phyloP scores from a whole-genome alignment of 2,888 invertebrate species.

The Dione juno region DNA sequence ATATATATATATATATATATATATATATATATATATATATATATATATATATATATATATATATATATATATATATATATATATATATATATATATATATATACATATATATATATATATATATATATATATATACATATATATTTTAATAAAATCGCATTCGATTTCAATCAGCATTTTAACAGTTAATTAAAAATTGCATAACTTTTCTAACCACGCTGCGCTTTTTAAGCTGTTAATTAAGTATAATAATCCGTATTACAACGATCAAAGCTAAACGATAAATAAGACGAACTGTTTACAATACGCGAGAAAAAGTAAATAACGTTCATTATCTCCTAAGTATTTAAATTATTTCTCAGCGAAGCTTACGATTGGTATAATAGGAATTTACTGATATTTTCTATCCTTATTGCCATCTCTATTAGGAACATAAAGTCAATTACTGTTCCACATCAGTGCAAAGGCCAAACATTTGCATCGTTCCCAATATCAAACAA shows the following conservation, averaged over 20 bases:
- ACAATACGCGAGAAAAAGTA: slow-evolving; percentile 4
- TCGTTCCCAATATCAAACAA: slow-evolving; percentile 34
- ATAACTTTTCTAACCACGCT: neutral
- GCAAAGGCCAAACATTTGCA: slow-evolving; percentile 43
- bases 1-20: too few relatives aligned
- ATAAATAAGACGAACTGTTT: neutral
- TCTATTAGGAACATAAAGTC: slow-evolving; percentile 32
- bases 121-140: too few relatives aligned
- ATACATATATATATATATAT: too few relatives aligned
- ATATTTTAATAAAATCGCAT: too few relatives aligned
- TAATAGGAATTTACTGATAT: slow-evolving; percentile 21
- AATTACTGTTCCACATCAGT: slow-evolving; percentile 35
- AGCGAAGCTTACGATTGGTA: slow-evolving; percentile 7
- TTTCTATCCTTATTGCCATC: slow-evolving; percentile 32
- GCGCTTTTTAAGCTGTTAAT: neutral
- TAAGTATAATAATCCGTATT: neutral
- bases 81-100: too few relatives aligned
- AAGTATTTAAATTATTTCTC: slow-evolving; percentile 12
- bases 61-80: too few relatives aligned
- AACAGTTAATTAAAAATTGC: neutral
- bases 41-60: too few relatives aligned
- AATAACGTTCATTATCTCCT: slow-evolving; percentile 1
- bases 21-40: too few relatives aligned
- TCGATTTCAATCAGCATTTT: neutral
- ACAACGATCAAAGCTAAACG: neutral